A percentile compares a stretch with the other conserved stretches of the same genome.
Evolutionary conservation across 2,113 vertebrate genomes (phyloP).

Genomic region (Monopterus albus): DNA sequence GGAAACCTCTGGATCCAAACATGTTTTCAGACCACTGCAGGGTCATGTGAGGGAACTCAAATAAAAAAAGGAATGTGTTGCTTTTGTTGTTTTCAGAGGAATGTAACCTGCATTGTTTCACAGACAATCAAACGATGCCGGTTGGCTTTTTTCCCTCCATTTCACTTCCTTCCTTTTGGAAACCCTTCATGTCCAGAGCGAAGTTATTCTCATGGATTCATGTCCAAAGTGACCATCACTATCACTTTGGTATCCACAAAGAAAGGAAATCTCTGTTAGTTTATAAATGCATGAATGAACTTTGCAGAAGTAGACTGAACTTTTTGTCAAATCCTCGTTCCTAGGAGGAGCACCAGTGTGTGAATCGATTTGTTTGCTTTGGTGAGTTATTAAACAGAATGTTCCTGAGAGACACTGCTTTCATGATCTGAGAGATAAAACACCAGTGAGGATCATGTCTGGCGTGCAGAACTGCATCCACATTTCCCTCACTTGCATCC

Average conservation of each 20-base stretch:
- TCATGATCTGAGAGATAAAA: constrained; percentile 40
- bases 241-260: constrained; percentile 40
- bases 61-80: constrained; percentile 74
- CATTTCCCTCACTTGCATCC: too few species aligned
- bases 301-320: constrained; percentile 13
- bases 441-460: constrained; percentile 6
- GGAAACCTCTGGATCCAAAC: constrained; percentile 59
- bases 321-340: constrained; percentile 23
- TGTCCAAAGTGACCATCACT: constrained; percentile 33
- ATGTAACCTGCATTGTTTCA: constrained; percentile 67
- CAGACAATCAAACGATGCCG: constrained; percentile 70
- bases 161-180: constrained; percentile 58
- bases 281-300: constrained; percentile 42
- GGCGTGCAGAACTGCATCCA: too few species aligned
- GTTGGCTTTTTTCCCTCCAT: constrained; percentile 41
- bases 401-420: constrained; percentile 19
- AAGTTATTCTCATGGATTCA: constrained; percentile 47
- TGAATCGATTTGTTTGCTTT: constrained; percentile 37
- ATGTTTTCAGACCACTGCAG: constrained; percentile 35
- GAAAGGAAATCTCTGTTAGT: constrained; percentile 25
- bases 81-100: constrained; percentile 70
- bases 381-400: constrained; percentile 34
- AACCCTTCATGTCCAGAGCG: constrained; percentile 56
- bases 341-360: neutral
- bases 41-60: constrained; percentile 52